These are phyloP conservation scores for Eucera pruinosa DNA, from an alignment of 2,888 invertebrate species.

Conservation along the genomic window DNA sequence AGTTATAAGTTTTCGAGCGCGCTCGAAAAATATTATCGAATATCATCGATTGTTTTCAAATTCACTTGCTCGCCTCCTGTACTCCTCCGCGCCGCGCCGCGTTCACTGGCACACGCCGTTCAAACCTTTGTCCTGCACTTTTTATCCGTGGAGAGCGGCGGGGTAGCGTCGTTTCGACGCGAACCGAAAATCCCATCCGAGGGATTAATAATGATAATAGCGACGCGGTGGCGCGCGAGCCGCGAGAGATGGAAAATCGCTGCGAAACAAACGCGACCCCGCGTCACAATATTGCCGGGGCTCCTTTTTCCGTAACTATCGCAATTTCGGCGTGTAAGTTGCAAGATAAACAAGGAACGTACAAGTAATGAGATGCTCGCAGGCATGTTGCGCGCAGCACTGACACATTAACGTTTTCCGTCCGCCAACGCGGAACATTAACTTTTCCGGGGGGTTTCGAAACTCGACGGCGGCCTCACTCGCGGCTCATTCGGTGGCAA, in stretches of 20 bases:
- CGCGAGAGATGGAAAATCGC: no score
- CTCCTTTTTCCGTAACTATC: conserved; percentile 14
- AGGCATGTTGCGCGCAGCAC: conserved; percentile 48
- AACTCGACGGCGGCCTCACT: conserved; percentile 11
- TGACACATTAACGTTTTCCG: conserved; percentile 57
- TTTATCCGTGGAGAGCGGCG: no score
- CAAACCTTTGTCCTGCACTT: no score
- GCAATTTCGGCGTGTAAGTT: conserved; percentile 46
- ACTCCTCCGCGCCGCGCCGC: no score
- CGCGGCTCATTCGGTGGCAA: conserved; percentile 30
- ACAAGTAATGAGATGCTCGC: conserved; percentile 54
- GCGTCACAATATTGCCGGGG: neutral
- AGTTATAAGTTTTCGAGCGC: neutral
- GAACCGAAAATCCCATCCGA: conserved; percentile 11
- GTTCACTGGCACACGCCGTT: no score
- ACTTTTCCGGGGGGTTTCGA: conserved; percentile 56
- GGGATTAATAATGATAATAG: conserved; percentile 14
- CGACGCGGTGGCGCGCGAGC: neutral
- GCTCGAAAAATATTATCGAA: conserved; percentile 8
- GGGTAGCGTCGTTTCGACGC: neutral
- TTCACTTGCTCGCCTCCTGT: no score
- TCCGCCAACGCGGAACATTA: conserved; percentile 51
- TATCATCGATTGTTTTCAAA: conserved; percentile 10
- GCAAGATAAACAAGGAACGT: conserved; percentile 42
- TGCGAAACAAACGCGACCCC: neutral